Percentiles rank a stretch among this genome's conserved stretches.
phyloP scores from a whole-genome alignment of 2,888 invertebrate genomes.

The Lordiphosa fenestrarum region DNA sequence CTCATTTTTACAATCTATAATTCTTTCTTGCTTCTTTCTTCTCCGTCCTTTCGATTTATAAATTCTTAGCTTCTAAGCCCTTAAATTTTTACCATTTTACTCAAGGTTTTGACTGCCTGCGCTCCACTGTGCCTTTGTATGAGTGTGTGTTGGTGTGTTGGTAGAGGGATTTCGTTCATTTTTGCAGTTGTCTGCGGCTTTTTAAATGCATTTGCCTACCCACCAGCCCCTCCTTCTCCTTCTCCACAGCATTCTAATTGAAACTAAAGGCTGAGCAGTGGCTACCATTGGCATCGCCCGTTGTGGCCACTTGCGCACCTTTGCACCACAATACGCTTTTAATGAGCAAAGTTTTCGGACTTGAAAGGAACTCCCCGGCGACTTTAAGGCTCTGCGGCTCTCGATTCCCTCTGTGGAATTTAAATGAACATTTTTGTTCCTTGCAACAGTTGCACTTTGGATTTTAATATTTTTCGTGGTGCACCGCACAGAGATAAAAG shows the following conservation, averaged over 20 bases:
- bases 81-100: too few relatives aligned
- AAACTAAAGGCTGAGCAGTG: slow-evolving; percentile 45
- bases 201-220: slow-evolving; percentile 37
- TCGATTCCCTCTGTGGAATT: slow-evolving; percentile 9
- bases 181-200: slow-evolving; percentile 50
- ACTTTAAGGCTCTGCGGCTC: slow-evolving; percentile 4
- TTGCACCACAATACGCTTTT: slow-evolving; percentile 33
- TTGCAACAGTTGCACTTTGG: slow-evolving; percentile 34
- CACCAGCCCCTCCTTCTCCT: not conserved
- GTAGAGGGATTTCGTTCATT: slow-evolving; percentile 22
- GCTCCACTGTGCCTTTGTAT: slow-evolving; percentile 5
- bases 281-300: slow-evolving; percentile 22
- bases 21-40: too few relatives aligned
- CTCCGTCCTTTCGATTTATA: too few relatives aligned
- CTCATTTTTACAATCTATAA: too few relatives aligned
- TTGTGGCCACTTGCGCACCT: slow-evolving; percentile 42
- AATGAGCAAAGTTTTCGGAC: slow-evolving; percentile 41
- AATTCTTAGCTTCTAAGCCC: too few relatives aligned
- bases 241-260: slow-evolving; percentile 32
- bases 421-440: slow-evolving; percentile 22
- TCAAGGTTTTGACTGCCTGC: not conserved
- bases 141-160: not conserved
- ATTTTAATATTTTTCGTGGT: slow-evolving; percentile 38
- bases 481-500: slow-evolving; percentile 41
- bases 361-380: not conserved